phyloP scores from a whole-genome alignment of 1,140 invertebrate species.

The Platyscapa corneri region DNA sequence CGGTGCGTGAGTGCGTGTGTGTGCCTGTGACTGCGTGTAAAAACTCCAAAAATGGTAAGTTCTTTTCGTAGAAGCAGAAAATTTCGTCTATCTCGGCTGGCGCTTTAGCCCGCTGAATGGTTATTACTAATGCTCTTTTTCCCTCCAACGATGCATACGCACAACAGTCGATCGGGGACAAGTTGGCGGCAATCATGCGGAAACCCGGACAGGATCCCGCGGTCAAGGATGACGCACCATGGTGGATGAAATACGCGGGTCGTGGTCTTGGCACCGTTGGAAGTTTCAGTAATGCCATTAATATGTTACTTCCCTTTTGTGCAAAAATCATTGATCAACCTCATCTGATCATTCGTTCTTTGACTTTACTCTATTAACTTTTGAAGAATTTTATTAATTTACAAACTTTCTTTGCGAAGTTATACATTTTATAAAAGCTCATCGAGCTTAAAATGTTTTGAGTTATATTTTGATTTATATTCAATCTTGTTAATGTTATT shows the following conservation, averaged over 20 bases:
- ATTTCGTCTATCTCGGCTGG: not conserved
- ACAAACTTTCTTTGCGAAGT: no score
- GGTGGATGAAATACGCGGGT: constrained; percentile 91
- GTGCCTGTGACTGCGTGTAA: constrained; percentile 1
- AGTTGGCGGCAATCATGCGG: constrained; percentile 84
- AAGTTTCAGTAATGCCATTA: constrained; percentile 81
- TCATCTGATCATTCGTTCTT: no score
- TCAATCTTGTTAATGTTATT: no score
- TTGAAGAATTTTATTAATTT: no score
- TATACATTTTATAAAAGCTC: no score
- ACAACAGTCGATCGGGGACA: constrained; percentile 83
- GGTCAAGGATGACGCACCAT: constrained; percentile 87
- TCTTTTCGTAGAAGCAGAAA: not conserved
- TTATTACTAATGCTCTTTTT: not conserved
- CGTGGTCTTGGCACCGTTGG: constrained; percentile 89
- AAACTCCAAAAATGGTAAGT: constrained; percentile 25
- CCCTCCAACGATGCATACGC: no score
- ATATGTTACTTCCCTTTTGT: not conserved
- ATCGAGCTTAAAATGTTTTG: no score
- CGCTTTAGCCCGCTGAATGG: no score
- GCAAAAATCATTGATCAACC: not conserved
- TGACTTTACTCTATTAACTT: no score
- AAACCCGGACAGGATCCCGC: constrained; percentile 83
- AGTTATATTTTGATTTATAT: no score
- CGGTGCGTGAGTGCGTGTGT: not conserved